Conservation (phyloP, 1,140 invertebrate species). For the Drosophila grimshawi region DNA sequence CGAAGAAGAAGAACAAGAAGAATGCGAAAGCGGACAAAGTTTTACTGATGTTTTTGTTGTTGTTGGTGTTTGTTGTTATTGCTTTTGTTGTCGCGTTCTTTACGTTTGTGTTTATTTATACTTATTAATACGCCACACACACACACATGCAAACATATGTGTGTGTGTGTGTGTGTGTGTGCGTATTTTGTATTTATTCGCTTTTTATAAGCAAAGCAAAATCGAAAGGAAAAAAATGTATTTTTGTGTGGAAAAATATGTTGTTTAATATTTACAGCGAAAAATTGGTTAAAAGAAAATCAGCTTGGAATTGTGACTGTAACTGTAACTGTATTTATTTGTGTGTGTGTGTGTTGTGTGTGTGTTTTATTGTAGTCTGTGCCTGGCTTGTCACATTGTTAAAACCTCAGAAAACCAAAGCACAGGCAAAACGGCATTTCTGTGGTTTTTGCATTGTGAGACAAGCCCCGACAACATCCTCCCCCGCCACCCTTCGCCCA, state of each 20-base stretch:
- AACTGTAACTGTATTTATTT: slow-evolving; percentile 9
- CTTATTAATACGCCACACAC: slow-evolving; percentile 59
- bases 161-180: slow-evolving; percentile 52
- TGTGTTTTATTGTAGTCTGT: slow-evolving; percentile 1
- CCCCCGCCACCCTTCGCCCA: neutral
- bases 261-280: slow-evolving; percentile 42
- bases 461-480: neutral
- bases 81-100: slow-evolving; percentile 48
- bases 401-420: slow-evolving; percentile 42
- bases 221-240: slow-evolving; percentile 31
- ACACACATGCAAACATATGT: slow-evolving; percentile 15
- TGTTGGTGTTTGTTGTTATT: slow-evolving; percentile 14
- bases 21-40: slow-evolving; percentile 37
- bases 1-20: neutral
- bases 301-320: slow-evolving; percentile 16
- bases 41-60: slow-evolving; percentile 51
- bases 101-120: slow-evolving; percentile 71
- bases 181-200: slow-evolving; percentile 74
- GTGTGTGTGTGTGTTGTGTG: neutral
- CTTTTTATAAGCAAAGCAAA: slow-evolving; percentile 51
- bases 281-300: slow-evolving; percentile 43
- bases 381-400: slow-evolving; percentile 44
- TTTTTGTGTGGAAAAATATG: slow-evolving; percentile 61
- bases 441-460: slow-evolving; percentile 30
- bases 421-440: slow-evolving; percentile 26